These are phyloP conservation scores for Rotaria socialis DNA, from an alignment of 2,888 invertebrate species.

Conservation along the genomic window DNA sequence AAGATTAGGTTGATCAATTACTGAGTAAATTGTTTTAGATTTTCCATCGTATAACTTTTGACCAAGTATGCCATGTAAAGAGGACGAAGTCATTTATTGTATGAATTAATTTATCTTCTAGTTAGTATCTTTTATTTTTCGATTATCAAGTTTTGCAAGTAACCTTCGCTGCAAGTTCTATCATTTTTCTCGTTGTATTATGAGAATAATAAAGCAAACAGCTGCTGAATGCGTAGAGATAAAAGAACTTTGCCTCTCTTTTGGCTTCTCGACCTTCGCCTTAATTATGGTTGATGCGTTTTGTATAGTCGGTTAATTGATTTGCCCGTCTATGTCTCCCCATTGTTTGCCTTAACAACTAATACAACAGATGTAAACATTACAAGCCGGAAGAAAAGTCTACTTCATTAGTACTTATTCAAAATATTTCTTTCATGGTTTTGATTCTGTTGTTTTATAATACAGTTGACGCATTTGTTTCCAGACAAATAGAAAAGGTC, in stretches of 20 bases:
- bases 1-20: constrained; percentile 22
- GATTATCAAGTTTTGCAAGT: background rate
- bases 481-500: no score
- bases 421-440: no score
- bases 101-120: background rate
- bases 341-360: background rate
- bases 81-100: background rate
- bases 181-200: background rate
- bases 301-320: background rate
- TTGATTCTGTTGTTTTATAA: no score
- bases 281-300: background rate
- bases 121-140: background rate
- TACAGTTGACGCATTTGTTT: no score
- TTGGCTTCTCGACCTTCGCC: background rate
- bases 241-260: background rate
- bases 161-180: background rate
- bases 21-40: constrained; percentile 7
- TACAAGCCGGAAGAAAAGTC: background rate
- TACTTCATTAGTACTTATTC: no score
- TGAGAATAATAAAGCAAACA: background rate
- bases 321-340: background rate
- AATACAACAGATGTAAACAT: background rate
- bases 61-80: background rate
- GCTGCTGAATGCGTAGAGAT: background rate
- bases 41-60: constrained; percentile 24